A percentile compares a stretch with the other conserved stretches of the same genome.
Conservation (phyloP, 1,140 invertebrate species). For the Achatina immaculata region DNA sequence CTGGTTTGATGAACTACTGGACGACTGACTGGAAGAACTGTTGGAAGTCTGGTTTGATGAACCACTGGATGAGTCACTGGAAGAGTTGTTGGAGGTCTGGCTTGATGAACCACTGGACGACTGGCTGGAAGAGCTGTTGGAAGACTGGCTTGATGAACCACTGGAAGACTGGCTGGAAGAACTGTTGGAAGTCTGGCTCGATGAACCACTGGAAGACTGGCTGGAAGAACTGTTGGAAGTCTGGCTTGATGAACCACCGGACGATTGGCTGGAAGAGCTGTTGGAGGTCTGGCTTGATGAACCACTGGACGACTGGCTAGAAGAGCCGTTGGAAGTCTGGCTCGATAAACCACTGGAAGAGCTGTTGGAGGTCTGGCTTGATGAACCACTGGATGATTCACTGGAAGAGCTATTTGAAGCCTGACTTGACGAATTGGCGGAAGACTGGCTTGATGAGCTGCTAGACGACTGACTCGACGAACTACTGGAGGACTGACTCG, state of each 20-base stretch:
- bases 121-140: background rate
- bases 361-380: background rate
- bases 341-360: too few species aligned
- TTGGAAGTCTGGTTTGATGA: background rate
- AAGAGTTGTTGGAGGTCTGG: background rate
- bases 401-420: background rate
- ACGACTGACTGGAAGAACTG: background rate
- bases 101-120: background rate
- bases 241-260: background rate
- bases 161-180: background rate
- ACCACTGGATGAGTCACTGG: background rate
- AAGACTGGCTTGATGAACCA: background rate
- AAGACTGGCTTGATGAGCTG: background rate
- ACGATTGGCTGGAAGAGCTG: background rate
- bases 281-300: background rate
- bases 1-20: background rate
- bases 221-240: background rate
- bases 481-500: background rate
- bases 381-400: background rate
- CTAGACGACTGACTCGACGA: background rate
- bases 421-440: background rate
- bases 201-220: background rate
- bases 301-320: background rate
- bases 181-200: background rate
- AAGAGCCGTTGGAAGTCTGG: too few species aligned